phyloP scores from a whole-genome alignment of 2,888 invertebrate genomes.

The Sceliomorpha sp. region DNA sequence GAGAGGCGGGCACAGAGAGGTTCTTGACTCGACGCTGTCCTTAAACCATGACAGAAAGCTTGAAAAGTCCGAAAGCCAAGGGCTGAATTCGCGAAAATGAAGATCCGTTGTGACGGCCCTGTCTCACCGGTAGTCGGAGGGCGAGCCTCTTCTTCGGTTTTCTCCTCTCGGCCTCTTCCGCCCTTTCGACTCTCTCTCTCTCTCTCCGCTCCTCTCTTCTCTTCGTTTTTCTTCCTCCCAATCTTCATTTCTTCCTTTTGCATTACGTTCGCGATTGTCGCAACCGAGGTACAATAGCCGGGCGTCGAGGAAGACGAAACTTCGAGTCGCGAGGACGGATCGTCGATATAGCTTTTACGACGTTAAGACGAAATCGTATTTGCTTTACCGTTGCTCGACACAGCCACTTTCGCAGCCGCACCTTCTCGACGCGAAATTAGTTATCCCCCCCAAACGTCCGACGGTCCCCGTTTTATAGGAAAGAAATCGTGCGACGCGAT shows the following conservation, averaged over 20 bases:
- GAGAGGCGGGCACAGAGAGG: slow-evolving; percentile 64
- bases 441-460: slow-evolving; percentile 48
- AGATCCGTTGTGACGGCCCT: slow-evolving; percentile 62
- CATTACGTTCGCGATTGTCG: slow-evolving; percentile 52
- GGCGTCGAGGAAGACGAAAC: slow-evolving; percentile 41
- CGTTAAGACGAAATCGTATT: slow-evolving; percentile 49
- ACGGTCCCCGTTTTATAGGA: too few species aligned
- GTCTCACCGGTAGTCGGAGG: slow-evolving; percentile 36
- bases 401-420: slow-evolving; percentile 48
- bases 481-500: too few species aligned
- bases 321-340: slow-evolving; percentile 43
- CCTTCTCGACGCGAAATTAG: slow-evolving; percentile 48
- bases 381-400: slow-evolving; percentile 51
- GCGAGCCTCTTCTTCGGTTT: slow-evolving; percentile 30
- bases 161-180: slow-evolving; percentile 21
- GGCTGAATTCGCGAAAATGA: slow-evolving; percentile 69
- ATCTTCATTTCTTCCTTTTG: slow-evolving; percentile 18
- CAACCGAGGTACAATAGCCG: slow-evolving; percentile 51
- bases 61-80: slow-evolving; percentile 69
- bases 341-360: slow-evolving; percentile 49
- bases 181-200: background rate
- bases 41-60: slow-evolving; percentile 70
- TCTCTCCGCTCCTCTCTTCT: background rate
- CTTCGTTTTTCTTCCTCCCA: slow-evolving; percentile 16
- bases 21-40: slow-evolving; percentile 70